A percentile compares a stretch with the other conserved stretches of the same genome.
These are phyloP conservation scores for Excalfactoria chinensis DNA, from an alignment of 2,113 vertebrate genomes.

Conservation along the genomic window DNA sequence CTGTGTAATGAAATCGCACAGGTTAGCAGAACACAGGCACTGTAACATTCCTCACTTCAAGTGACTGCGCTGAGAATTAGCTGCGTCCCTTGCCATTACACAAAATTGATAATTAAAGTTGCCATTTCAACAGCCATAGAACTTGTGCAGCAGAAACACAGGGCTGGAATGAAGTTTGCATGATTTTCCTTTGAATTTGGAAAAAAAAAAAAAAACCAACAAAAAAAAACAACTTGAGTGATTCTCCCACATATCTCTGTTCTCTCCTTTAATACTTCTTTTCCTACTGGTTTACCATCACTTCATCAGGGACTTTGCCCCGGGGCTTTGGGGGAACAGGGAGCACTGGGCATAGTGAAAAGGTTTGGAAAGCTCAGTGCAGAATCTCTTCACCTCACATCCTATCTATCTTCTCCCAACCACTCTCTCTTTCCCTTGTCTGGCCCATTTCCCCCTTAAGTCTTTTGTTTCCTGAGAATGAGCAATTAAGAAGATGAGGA, in stretches of 20 bases:
- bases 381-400: constrained; percentile 5
- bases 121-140: background rate
- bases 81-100: fast-evolving
- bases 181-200: background rate
- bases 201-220: background rate
- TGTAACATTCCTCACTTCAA: background rate
- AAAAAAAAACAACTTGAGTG: background rate
- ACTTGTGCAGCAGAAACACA: background rate
- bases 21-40: background rate
- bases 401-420: background rate
- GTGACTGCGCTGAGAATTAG: background rate
- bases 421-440: background rate
- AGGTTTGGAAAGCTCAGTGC: constrained; percentile 14
- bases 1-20: background rate
- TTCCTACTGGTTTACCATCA: background rate
- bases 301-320: background rate
- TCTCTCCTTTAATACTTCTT: background rate
- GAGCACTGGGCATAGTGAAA: fast-evolving
- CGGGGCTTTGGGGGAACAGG: background rate
- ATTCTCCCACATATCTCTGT: background rate
- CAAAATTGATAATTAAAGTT: background rate
- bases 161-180: background rate
- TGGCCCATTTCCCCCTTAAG: background rate
- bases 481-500: constrained; percentile 62
- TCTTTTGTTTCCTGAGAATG: constrained; percentile 40